Percentiles rank a stretch among this genome's conserved stretches.
Conservation (phyloP, 2,113 vertebrate genomes). For the Festucalex cinctus region DNA sequence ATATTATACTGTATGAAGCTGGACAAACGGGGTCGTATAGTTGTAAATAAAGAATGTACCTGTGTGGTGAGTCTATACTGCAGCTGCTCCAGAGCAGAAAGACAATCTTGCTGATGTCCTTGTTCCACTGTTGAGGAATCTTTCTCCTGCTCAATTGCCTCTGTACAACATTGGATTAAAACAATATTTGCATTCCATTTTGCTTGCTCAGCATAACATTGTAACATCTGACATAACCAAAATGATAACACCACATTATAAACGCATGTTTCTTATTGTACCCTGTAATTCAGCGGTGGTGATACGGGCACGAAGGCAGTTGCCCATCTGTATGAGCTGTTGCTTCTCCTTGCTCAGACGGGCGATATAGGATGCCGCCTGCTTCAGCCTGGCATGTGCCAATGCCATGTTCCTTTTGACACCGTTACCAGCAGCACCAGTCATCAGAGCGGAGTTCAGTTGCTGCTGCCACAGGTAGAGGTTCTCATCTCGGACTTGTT, state of each 20-base stretch:
- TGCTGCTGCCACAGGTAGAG: constrained; percentile 44
- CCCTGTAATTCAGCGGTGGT: constrained; percentile 53
- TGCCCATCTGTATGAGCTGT: constrained; percentile 84
- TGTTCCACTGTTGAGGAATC: constrained; percentile 31
- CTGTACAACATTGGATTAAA: constrained; percentile 1
- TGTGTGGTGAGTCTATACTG: constrained; percentile 72
- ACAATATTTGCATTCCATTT: neutral
- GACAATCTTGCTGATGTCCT: constrained; percentile 33
- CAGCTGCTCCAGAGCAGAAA: constrained; percentile 71
- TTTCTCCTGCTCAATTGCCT: constrained; percentile 15
- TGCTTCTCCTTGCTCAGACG: constrained; percentile 77
- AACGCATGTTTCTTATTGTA: constrained; percentile 35
- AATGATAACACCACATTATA: neutral
- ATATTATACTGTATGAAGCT: neutral
- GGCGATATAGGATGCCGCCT: constrained; percentile 73
- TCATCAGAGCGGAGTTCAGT: constrained; percentile 15
- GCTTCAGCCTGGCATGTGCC: constrained; percentile 73
- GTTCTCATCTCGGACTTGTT: constrained; percentile 47
- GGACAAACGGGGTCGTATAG: neutral
- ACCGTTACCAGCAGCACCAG: neutral
- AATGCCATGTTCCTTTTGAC: constrained; percentile 3
- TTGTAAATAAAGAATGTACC: constrained; percentile 63
- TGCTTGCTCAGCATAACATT: neutral
- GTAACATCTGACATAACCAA: neutral
- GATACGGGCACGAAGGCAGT: constrained; percentile 77